Evolutionary conservation across 2,797 vertebrate genomes (phyloP).

Genomic region (Chloroceryle amazona): DNA sequence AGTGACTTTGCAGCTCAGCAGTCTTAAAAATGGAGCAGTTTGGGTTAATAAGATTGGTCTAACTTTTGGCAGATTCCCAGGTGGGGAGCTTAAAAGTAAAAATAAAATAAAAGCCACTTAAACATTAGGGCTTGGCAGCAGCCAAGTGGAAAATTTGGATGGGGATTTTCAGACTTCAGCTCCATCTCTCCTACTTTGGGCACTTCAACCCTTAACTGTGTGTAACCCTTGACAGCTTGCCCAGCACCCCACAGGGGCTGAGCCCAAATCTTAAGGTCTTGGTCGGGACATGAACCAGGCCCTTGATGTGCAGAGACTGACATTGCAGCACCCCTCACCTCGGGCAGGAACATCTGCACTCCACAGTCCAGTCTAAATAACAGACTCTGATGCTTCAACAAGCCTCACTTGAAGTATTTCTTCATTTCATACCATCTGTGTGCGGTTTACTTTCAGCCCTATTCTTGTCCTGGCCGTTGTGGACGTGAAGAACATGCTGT

Average conservation of each 20-base stretch:
- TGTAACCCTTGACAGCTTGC: background rate
- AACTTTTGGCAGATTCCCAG: background rate
- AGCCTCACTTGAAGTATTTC: background rate
- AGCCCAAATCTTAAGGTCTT: background rate
- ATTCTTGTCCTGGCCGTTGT: background rate
- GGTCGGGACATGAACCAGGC: background rate
- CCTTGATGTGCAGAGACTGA: background rate
- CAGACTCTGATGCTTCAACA: constrained; percentile 6
- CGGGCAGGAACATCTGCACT: constrained; percentile 32
- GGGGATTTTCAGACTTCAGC: background rate
- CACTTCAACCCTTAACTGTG: background rate
- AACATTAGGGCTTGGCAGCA: constrained; percentile 19
- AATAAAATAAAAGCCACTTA: constrained; percentile 36
- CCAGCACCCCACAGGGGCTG: background rate
- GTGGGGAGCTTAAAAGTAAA: background rate
- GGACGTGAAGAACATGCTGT: background rate
- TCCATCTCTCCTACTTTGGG: background rate
- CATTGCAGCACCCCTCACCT: background rate
- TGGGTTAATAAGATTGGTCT: background rate
- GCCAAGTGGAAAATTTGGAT: background rate
- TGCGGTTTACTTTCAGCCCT: constrained; percentile 42
- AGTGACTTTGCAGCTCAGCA: background rate
- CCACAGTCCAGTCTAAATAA: background rate
- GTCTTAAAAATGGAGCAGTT: background rate
- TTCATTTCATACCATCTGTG: background rate